Conservation (phyloP, 2,888 invertebrate genomes). For the Drosophila monieri region DNA sequence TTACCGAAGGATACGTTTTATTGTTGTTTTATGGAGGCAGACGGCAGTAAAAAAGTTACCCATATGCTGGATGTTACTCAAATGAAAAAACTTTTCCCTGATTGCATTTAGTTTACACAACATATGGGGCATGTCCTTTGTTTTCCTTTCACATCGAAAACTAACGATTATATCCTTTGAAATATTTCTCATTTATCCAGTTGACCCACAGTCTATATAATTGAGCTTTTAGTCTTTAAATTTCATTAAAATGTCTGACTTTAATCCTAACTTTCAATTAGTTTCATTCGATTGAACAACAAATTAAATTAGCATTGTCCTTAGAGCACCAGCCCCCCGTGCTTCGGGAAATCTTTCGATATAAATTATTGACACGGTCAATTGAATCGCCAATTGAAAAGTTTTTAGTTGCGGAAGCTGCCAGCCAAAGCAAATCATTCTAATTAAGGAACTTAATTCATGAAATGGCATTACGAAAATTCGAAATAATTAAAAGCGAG, state of each 20-base stretch:
- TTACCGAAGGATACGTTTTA: conserved; percentile 34
- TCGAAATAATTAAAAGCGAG: conserved; percentile 55
- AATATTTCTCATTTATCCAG: not conserved
- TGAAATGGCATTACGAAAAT: conserved; percentile 39
- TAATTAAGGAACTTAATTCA: conserved; percentile 37
- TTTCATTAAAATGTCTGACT: not conserved
- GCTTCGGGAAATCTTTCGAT: conserved; percentile 22
- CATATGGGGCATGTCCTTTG: conserved; percentile 10
- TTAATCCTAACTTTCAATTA: conserved; percentile 52
- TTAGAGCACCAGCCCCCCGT: no score
- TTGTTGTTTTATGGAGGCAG: conserved; percentile 40
- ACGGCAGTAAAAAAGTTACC: conserved; percentile 23
- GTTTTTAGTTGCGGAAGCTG: conserved; percentile 26
- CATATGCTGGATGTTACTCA: conserved; percentile 14
- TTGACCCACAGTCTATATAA: not conserved
- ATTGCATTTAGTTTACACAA: conserved; percentile 43
- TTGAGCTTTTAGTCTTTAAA: not conserved
- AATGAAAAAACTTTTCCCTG: conserved; percentile 36
- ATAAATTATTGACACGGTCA: conserved; percentile 47
- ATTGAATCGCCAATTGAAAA: conserved; percentile 31
- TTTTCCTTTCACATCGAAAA: not conserved
- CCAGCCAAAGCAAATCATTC: conserved; percentile 11
- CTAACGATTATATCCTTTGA: not conserved
- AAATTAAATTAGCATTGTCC: conserved; percentile 59
- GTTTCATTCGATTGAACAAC: conserved; percentile 55